A percentile compares a stretch with the other conserved stretches of the same genome.
phyloP scores from a whole-genome alignment of 1,140 invertebrate species.

The Heliconius nattereri region DNA sequence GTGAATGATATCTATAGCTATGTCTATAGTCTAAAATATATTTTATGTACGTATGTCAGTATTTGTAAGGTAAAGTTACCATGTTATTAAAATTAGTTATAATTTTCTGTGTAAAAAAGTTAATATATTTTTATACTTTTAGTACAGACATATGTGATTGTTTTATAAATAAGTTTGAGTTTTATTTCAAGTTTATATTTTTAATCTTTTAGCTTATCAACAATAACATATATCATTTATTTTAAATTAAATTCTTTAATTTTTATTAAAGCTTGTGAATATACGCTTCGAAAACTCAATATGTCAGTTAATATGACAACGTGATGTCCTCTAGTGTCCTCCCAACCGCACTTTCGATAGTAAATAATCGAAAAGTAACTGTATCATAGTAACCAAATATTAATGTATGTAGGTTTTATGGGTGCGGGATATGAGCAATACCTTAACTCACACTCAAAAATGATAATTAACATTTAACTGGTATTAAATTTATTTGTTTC shows the following conservation, averaged over 20 bases:
- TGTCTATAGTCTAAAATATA: too few species aligned
- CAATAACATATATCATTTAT: too few species aligned
- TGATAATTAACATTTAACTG: background rate
- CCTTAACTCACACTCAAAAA: conserved; percentile 20
- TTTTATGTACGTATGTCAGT: too few species aligned
- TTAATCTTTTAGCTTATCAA: too few species aligned
- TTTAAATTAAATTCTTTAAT: background rate
- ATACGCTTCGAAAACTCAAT: background rate
- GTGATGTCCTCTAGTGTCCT: conserved; percentile 35
- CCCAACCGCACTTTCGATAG: conserved; percentile 29
- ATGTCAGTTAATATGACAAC: conserved; percentile 4
- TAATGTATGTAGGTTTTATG: conserved; percentile 41
- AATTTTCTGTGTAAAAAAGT: too few species aligned
- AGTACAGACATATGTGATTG: too few species aligned
- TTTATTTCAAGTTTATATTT: background rate
- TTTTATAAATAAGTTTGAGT: background rate
- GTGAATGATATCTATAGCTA: too few species aligned
- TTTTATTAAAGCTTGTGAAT: background rate
- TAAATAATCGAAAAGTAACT: conserved; percentile 20
- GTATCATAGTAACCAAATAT: conserved; percentile 40
- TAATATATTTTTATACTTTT: too few species aligned
- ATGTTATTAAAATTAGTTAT: too few species aligned
- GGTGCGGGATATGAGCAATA: conserved; percentile 43
- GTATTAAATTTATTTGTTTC: background rate
- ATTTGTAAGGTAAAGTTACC: too few species aligned